phyloP scores from a whole-genome alignment of 2,888 invertebrate species.

The Caenorhabditis panamensis region DNA sequence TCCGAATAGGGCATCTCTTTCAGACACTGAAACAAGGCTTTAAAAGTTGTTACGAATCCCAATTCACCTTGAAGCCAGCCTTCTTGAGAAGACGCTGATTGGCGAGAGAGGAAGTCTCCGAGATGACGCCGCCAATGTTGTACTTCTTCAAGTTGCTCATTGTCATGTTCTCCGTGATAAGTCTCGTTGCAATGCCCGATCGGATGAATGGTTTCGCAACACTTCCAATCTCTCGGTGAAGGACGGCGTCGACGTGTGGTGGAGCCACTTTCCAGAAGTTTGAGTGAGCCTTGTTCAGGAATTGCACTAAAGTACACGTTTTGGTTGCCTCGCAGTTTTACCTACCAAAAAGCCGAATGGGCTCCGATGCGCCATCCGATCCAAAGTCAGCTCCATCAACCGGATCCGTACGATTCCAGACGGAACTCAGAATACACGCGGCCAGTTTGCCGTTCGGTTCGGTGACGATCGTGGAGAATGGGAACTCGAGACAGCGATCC shows the following conservation, averaged over 20 bases:
- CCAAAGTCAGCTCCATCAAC: slow-evolving; percentile 16
- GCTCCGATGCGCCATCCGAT: slow-evolving; percentile 1
- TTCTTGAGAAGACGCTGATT: slow-evolving; percentile 39
- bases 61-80: slow-evolving; percentile 27
- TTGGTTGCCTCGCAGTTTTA: neutral
- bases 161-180: slow-evolving; percentile 32
- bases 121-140: slow-evolving; percentile 40
- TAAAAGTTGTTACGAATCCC: neutral
- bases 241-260: neutral
- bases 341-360: neutral
- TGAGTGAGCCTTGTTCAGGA: slow-evolving; percentile 24
- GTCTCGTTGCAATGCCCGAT: slow-evolving; percentile 24
- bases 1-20: slow-evolving; percentile 39
- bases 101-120: slow-evolving; percentile 36
- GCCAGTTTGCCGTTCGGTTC: slow-evolving; percentile 1
- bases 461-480: slow-evolving; percentile 31
- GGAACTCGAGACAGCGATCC: slow-evolving; percentile 22
- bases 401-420: slow-evolving; percentile 25
- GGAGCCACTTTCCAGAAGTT: slow-evolving; percentile 45
- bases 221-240: slow-evolving; percentile 27
- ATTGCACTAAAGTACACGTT: slow-evolving; percentile 18
- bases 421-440: slow-evolving; percentile 11
- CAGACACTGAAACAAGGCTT: slow-evolving; percentile 28
- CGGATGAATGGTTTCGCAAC: slow-evolving; percentile 28
- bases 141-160: slow-evolving; percentile 33